Evolutionary conservation across 1,140 invertebrate species (phyloP).

Genomic region (Sinella curviseta): DNA sequence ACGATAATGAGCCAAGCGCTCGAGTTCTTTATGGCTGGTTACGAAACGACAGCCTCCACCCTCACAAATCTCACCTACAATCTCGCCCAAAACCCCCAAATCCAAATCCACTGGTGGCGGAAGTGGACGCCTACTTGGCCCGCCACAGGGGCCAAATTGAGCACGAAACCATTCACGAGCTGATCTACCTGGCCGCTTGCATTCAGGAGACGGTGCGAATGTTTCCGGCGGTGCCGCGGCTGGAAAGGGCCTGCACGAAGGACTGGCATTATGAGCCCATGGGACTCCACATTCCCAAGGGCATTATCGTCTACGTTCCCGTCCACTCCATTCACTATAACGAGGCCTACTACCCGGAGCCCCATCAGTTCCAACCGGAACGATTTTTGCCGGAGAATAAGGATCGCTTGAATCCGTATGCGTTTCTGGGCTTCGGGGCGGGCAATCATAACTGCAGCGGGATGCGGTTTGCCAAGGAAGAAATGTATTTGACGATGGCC

Average conservation of each 20-base stretch:
- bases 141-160: constrained; percentile 43
- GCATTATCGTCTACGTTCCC: constrained; percentile 19
- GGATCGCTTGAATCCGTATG: constrained; percentile 34
- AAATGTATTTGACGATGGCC: constrained; percentile 55
- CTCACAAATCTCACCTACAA: too few relatives aligned
- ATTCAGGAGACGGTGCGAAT: constrained; percentile 48
- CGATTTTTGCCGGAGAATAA: constrained; percentile 40
- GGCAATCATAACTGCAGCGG: constrained; percentile 57
- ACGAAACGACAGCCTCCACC: too few relatives aligned
- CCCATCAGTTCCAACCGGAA: constrained; percentile 36
- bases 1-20: constrained; percentile 49
- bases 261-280: constrained; percentile 57
- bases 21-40: constrained; percentile 47
- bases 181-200: constrained; percentile 47
- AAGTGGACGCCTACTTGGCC: constrained; percentile 46
- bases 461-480: constrained; percentile 59
- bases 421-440: constrained; percentile 36
- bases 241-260: constrained; percentile 38
- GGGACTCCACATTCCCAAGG: constrained; percentile 51
- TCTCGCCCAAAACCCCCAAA: too few relatives aligned
- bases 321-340: constrained; percentile 31
- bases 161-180: constrained; percentile 44
- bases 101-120: constrained; percentile 47
- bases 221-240: constrained; percentile 31
- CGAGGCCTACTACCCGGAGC: constrained; percentile 28